Base-by-base conservation (phyloP, 2,113 vertebrate species). In the Cryptoleucopteryx plumbea region DNA sequence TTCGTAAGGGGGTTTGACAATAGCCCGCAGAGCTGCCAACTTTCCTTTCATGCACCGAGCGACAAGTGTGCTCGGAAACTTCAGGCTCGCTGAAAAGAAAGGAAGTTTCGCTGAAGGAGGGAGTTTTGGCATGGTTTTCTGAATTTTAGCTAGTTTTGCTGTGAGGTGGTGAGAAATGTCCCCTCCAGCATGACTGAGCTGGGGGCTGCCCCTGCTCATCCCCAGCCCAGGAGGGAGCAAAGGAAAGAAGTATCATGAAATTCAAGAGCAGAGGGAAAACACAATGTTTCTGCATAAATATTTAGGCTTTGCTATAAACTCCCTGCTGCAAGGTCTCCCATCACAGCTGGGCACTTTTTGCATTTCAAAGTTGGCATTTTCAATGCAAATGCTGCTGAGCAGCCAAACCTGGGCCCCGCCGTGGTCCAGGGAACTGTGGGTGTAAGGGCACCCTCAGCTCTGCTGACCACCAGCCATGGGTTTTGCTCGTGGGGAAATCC, bases 321-420 rank as follows among this genome's bases (percentile, higher is more conserved):
- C 47, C 40, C 36, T 27, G 16, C 26, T 87, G 87, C 82, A 65
- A 9, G 2, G 2, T 15, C 31, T 86, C 43, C 45, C 65, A 20
- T 27, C 2, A 1, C 72, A 59, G 40, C 47, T 1, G 15, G 40
- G 43, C 43, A 43, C 58, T 63, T 80, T 97, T 97, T 97, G 95
- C 96, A 95, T 97, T 56, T 94, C 95, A 95, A 93, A 96, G 86
- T 40, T 31, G 70, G 58, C 61, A 94, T 97, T 97, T 97, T 94
- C 95, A 89, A 97, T 96, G 97, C 96, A 97, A 97, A 97, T 94
- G 42, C 62, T 61, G 52, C 75, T 17, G 63, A 90, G 42, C 65
- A 71, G 73, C 86, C 65, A 45, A 53, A 53, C 11, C 21, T 3
- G 47, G 52, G 61, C 56, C 14, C 67, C 34, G 66, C 58, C 5